These are phyloP conservation scores for Atta texana DNA, from an alignment of 1,140 invertebrate species.

Conservation along the genomic window DNA sequence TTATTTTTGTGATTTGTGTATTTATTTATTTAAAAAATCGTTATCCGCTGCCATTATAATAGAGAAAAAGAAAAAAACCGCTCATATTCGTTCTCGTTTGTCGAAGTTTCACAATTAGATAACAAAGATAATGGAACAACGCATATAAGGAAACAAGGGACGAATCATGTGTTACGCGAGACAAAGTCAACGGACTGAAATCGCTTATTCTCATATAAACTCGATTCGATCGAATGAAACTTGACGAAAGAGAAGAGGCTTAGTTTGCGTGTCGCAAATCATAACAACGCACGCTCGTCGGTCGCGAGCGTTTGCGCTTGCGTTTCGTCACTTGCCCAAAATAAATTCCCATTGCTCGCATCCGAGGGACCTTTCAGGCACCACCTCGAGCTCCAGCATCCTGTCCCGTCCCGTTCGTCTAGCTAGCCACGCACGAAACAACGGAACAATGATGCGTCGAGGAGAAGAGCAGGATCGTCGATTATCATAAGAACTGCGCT, in stretches of 20 bases:
- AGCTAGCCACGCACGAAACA: constrained; percentile 17
- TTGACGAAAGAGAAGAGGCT: background rate
- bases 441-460: constrained; percentile 30
- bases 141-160: background rate
- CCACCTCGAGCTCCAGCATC: constrained; percentile 98
- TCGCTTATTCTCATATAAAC: background rate
- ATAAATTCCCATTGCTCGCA: constrained; percentile 99
- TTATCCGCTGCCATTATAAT: background rate
- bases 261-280: constrained; percentile 70
- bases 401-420: constrained; percentile 64
- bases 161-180: background rate
- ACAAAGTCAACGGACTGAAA: background rate
- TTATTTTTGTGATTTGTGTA: background rate
- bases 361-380: constrained; percentile 97
- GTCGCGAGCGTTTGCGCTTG: constrained; percentile 41
- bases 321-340: constrained; percentile 91
- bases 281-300: constrained; percentile 49
- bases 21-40: background rate
- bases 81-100: background rate
- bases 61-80: background rate
- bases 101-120: background rate
- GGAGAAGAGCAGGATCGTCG: constrained; percentile 68
- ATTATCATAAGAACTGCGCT: constrained; percentile 82
- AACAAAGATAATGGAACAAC: background rate
- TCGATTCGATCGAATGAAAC: background rate